Evolutionary conservation across 1,140 invertebrate species (phyloP).

Genomic region (Druon quercuslanigerum): DNA sequence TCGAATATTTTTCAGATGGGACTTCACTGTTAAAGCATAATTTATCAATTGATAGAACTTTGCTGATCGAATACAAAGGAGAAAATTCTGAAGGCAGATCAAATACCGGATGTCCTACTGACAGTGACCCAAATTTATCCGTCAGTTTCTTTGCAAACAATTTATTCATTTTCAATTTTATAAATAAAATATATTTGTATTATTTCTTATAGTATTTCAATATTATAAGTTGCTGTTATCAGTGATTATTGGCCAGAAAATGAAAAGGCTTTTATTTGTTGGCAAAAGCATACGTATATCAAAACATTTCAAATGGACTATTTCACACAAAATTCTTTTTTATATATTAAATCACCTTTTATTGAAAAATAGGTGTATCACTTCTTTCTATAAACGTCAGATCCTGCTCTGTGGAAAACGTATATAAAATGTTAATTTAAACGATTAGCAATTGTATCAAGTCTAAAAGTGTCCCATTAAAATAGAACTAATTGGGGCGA

Average conservation of each 20-base stretch:
- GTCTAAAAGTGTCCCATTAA: slow-evolving; percentile 23
- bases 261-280: too few relatives aligned
- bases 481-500: too few relatives aligned
- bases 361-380: slow-evolving; percentile 1
- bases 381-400: too few relatives aligned
- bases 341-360: slow-evolving; percentile 33
- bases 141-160: slow-evolving; percentile 66
- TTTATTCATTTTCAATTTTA: not conserved
- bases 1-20: slow-evolving; percentile 71
- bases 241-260: too few relatives aligned
- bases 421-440: too few relatives aligned
- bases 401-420: too few relatives aligned
- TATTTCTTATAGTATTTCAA: slow-evolving; percentile 37
- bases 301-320: too few relatives aligned
- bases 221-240: not conserved
- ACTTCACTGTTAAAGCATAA: slow-evolving; percentile 63
- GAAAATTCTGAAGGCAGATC: slow-evolving; percentile 78
- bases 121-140: slow-evolving; percentile 76
- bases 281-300: too few relatives aligned
- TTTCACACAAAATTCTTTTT: not conserved
- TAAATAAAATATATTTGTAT: slow-evolving; percentile 28
- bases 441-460: not conserved
- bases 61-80: slow-evolving; percentile 88
- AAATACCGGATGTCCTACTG: slow-evolving; percentile 77
- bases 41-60: slow-evolving; percentile 69